Conservation (phyloP, 1,140 invertebrate species). For the Zaprionus kolodkinae region DNA sequence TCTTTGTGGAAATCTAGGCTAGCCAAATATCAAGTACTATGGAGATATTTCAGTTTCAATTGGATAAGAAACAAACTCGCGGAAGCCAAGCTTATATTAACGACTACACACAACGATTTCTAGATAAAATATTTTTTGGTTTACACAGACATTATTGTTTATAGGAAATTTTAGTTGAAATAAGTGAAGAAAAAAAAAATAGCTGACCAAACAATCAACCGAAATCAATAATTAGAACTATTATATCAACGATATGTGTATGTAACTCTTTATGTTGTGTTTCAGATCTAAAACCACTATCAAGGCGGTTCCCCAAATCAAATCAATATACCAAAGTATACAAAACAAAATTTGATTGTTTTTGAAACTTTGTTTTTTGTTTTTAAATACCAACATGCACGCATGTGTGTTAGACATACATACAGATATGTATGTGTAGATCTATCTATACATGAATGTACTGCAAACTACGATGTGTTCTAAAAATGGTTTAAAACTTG, state of each 20-base stretch:
- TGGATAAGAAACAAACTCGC: conserved; percentile 63
- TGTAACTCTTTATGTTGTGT: conserved; percentile 8
- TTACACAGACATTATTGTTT: conserved; percentile 10
- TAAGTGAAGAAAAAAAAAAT: conserved; percentile 18
- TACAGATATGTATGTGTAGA: not conserved
- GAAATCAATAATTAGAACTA: conserved; percentile 31
- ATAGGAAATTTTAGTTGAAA: conserved; percentile 44
- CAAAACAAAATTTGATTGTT: conserved; percentile 8
- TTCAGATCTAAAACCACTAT: conserved; percentile 1
- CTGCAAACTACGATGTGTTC: conserved; percentile 78
- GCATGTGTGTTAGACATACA: too few species aligned
- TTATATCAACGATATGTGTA: not conserved
- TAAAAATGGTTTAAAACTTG: conserved; percentile 72
- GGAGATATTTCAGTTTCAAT: conserved; percentile 43
- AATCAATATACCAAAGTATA: conserved; percentile 3
- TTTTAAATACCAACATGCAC: too few species aligned
- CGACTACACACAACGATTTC: conserved; percentile 60
- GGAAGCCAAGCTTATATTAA: conserved; percentile 75
- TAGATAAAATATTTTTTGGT: conserved; percentile 32
- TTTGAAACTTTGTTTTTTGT: conserved; percentile 14
- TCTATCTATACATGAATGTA: conserved; percentile 33
- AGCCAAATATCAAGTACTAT: conserved; percentile 35
- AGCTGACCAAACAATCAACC: conserved; percentile 59
- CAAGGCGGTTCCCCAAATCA: too few species aligned
- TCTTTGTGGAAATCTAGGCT: conserved; percentile 28